Conservation (phyloP, 2,888 invertebrate genomes). For the Syrphus vitripennis region DNA sequence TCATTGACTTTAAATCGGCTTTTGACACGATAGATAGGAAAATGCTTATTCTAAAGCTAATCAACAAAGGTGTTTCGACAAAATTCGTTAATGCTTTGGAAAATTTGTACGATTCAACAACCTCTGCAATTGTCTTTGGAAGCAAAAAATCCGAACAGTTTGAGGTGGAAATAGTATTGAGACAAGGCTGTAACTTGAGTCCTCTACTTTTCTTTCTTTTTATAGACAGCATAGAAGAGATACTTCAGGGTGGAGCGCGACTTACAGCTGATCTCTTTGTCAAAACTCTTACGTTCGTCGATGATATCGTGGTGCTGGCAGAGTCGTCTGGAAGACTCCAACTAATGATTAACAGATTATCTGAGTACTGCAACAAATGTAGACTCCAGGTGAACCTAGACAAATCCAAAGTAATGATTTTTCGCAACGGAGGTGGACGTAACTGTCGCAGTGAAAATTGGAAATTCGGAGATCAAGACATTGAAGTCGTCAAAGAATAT, state of each 20-base stretch:
- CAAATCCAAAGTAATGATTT: not conserved
- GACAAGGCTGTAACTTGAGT: not conserved
- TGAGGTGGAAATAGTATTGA: not conserved
- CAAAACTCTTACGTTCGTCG: no score
- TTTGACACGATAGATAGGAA: not conserved
- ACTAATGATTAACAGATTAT: not conserved
- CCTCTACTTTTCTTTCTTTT: not conserved
- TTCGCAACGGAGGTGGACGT: not conserved
- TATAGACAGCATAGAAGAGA: no score
- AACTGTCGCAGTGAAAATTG: not conserved
- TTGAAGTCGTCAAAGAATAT: no score
- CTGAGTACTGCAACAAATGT: no score
- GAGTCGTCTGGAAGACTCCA: not conserved
- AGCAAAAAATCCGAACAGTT: not conserved
- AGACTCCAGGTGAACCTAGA: no score
- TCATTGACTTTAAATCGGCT: not conserved
- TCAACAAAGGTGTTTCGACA: no score
- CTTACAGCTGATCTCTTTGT: no score
- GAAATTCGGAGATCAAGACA: no score
- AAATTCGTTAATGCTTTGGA: no score
- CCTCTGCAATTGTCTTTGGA: not conserved
- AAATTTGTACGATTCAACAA: no score
- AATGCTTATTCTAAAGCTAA: not conserved
- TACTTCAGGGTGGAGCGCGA: no score
- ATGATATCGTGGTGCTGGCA: not conserved